Evolutionary conservation across 2,888 invertebrate genomes (phyloP).

Genomic region (Leucophenga montana): DNA sequence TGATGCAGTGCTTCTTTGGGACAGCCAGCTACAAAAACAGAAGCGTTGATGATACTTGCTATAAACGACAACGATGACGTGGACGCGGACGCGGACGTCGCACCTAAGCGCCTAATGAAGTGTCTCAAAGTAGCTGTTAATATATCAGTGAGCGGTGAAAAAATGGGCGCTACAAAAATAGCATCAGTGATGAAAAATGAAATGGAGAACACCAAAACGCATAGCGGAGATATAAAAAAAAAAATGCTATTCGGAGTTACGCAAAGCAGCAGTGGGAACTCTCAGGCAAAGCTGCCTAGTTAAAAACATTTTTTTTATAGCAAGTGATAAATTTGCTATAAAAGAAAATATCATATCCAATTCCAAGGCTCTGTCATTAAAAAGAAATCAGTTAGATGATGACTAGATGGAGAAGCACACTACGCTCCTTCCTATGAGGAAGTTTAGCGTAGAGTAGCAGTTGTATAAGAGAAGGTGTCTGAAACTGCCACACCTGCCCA

Average conservation of each 20-base stretch:
- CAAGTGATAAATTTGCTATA: slow-evolving; percentile 21
- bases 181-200: neutral
- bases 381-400: slow-evolving; percentile 22
- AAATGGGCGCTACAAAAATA: neutral
- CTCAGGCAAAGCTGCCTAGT: neutral
- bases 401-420: too few species aligned
- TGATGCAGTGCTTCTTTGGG: neutral
- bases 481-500: too few species aligned
- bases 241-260: neutral
- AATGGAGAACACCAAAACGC: slow-evolving; percentile 15
- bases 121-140: slow-evolving; percentile 62
- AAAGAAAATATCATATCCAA: slow-evolving; percentile 5
- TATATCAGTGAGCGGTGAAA: slow-evolving; percentile 40
- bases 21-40: neutral
- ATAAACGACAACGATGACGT: too few species aligned
- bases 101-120: slow-evolving; percentile 40
- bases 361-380: slow-evolving; percentile 12
- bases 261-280: neutral
- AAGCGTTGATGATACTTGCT: neutral
- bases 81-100: too few species aligned
- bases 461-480: too few species aligned
- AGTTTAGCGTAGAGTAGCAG: too few species aligned
- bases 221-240: neutral
- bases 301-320: slow-evolving; percentile 20
- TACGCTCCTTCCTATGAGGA: too few species aligned